Conservation (phyloP, 2,113 vertebrate genomes). For the Onychostoma macrolepis region DNA sequence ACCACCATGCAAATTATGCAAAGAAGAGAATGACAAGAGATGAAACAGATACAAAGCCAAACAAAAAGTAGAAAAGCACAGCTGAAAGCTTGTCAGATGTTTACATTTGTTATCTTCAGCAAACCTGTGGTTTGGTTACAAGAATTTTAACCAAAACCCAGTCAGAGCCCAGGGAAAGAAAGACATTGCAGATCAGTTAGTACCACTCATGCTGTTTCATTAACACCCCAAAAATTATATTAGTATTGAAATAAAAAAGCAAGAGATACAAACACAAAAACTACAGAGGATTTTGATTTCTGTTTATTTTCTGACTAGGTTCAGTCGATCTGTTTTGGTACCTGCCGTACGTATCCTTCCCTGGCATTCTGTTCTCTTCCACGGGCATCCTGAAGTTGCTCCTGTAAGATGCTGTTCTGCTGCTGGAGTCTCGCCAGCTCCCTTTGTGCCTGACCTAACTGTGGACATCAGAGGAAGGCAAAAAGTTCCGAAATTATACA, state of each 20-base stretch:
- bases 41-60: slow-evolving; percentile 17
- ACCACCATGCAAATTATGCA: slow-evolving; percentile 59
- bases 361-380: slow-evolving; percentile 90
- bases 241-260: slow-evolving; percentile 20
- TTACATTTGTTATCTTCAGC: slow-evolving; percentile 62
- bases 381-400: slow-evolving; percentile 89
- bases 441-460: slow-evolving; percentile 93
- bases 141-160: slow-evolving; percentile 63
- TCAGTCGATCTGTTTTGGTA: slow-evolving; percentile 55
- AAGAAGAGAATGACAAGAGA: slow-evolving; percentile 50
- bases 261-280: slow-evolving; percentile 14
- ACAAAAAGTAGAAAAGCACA: slow-evolving; percentile 75
- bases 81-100: slow-evolving; percentile 62
- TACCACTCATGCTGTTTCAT: slow-evolving; percentile 81
- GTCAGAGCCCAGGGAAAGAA: slow-evolving; percentile 88
- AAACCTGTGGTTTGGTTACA: slow-evolving; percentile 24
- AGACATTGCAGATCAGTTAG: slow-evolving; percentile 86
- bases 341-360: slow-evolving; percentile 95
- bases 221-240: slow-evolving; percentile 68
- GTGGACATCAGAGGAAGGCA: slow-evolving; percentile 14
- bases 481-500: not conserved
- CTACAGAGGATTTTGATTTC: slow-evolving; percentile 18
- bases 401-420: slow-evolving; percentile 90
- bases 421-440: slow-evolving; percentile 89
- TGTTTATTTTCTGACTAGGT: not conserved